phyloP scores from a whole-genome alignment of 1,140 invertebrate genomes.

The Cydia pomonella region DNA sequence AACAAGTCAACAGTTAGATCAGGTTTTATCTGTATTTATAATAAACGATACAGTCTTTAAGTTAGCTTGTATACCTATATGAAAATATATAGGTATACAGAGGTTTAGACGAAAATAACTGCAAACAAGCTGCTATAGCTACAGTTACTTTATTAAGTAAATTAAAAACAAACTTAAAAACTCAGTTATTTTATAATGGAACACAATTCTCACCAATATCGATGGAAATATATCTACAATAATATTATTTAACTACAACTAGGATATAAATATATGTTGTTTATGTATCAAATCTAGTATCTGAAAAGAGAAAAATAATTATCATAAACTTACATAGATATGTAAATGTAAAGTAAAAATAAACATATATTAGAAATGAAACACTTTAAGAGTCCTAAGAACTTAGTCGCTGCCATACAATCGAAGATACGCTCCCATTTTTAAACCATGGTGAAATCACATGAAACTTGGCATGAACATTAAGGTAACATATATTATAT shows the following conservation, averaged over 20 bases:
- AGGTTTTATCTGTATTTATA: too few species aligned
- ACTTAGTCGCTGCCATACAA: too few species aligned
- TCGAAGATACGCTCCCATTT: too few species aligned
- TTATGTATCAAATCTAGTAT: constrained; percentile 54
- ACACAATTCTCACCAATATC: constrained; percentile 14
- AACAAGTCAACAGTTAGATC: too few species aligned
- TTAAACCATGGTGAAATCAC: too few species aligned
- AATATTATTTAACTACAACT: constrained; percentile 2
- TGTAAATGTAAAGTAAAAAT: constrained; percentile 25
- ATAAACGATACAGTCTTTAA: too few species aligned
- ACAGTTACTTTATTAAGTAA: not conserved
- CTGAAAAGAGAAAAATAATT: constrained; percentile 68
- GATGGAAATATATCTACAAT: not conserved
- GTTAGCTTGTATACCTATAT: too few species aligned
- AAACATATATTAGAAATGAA: not conserved
- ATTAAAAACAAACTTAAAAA: constrained; percentile 10
- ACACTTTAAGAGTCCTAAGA: too few species aligned
- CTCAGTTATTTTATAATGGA: not conserved
- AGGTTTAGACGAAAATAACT: constrained; percentile 28
- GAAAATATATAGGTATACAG: not conserved
- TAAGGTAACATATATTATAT: too few species aligned
- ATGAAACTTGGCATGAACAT: too few species aligned
- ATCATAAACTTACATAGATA: constrained; percentile 44
- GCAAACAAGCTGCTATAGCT: constrained; percentile 28
- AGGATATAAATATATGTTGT: not conserved